phyloP scores from a whole-genome alignment of 2,113 vertebrate species.

The Gyps fulvus region DNA sequence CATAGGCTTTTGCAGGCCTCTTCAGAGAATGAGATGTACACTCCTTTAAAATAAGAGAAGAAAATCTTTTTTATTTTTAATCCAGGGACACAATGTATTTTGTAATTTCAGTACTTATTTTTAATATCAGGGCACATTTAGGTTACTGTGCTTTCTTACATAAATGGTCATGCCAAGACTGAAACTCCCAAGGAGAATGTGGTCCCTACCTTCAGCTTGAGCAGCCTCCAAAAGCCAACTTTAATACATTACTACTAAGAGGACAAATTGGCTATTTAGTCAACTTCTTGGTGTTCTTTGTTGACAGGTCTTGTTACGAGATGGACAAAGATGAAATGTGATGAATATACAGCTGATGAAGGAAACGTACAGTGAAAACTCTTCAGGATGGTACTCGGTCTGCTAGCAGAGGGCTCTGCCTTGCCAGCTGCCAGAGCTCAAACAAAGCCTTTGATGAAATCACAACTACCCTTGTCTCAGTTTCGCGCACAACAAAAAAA shows the following conservation, averaged over 20 bases:
- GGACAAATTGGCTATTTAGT: conserved; percentile 50
- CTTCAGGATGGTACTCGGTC: conserved; percentile 19
- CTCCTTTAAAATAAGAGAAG: background rate
- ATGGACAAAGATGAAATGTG: conserved; percentile 56
- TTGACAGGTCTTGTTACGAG: conserved; percentile 28
- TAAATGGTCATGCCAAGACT: background rate
- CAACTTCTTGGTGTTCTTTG: too few species aligned
- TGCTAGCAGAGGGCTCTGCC: conserved; percentile 37
- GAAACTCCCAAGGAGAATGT: background rate
- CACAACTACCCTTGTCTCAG: conserved; percentile 45
- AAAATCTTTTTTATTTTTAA: background rate
- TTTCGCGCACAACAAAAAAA: background rate
- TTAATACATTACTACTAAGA: conserved; percentile 44
- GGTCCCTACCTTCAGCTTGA: background rate
- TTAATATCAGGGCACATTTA: background rate
- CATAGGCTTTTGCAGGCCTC: background rate
- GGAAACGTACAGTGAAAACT: conserved; percentile 49
- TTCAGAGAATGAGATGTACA: background rate
- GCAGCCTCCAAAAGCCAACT: background rate
- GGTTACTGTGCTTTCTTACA: background rate
- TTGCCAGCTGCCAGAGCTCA: conserved; percentile 65
- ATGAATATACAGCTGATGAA: conserved; percentile 59
- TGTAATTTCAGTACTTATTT: background rate
- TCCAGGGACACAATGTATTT: background rate
- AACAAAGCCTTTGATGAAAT: conserved; percentile 65